Evolutionary conservation across 2,113 vertebrate genomes (phyloP).

Genomic region (pig (Sus scrofa)): T2T-Sscrofa CM000812.6:227758501-227759000

Average conservation of each 20-base stretch:
- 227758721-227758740: background rate
- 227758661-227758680: background rate
- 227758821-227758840: background rate
- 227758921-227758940: background rate
- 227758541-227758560: background rate
- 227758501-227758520: background rate
- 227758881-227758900: background rate
- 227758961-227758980: background rate
- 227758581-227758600: background rate
- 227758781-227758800: background rate
- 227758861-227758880: background rate
- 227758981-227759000: background rate
- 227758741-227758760: conserved; percentile 10
- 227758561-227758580: background rate
- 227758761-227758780: background rate
- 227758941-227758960: background rate
- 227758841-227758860: background rate
- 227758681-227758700: background rate
- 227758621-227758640: background rate
- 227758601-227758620: background rate
- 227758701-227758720: background rate
- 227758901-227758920: conserved; percentile 23
- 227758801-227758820: background rate
- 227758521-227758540: background rate
- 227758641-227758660: background rate